phyloP scores from a whole-genome alignment of 1,140 invertebrate species.

The Drosophila simulans region DNA sequence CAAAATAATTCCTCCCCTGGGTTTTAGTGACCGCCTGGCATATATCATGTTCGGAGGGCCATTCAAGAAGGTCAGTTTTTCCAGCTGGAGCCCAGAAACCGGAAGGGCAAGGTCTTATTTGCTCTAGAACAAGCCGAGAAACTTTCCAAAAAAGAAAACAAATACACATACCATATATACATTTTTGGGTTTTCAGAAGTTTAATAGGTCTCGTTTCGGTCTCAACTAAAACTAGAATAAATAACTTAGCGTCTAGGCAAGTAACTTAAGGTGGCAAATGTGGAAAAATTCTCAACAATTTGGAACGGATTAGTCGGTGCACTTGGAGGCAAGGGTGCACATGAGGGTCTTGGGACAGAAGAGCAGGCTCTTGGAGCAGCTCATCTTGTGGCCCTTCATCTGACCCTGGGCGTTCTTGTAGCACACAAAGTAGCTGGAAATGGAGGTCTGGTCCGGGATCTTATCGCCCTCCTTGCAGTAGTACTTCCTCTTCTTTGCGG shows the following conservation, averaged over 20 bases:
- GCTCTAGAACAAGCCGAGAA: slow-evolving; percentile 44
- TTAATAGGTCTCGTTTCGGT: slow-evolving; percentile 43
- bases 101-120: slow-evolving; percentile 52
- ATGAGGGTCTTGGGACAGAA: slow-evolving; percentile 74
- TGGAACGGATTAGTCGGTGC: slow-evolving; percentile 45
- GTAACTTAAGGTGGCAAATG: slow-evolving; percentile 54
- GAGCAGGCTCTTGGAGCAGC: slow-evolving; percentile 74
- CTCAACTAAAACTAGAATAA: slow-evolving; percentile 68
- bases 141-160: slow-evolving; percentile 52
- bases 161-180: background rate
- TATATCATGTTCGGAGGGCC: slow-evolving; percentile 41
- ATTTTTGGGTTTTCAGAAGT: slow-evolving; percentile 21
- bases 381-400: slow-evolving; percentile 84
- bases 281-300: slow-evolving; percentile 49
- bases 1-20: slow-evolving; percentile 14
- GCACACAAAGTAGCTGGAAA: slow-evolving; percentile 81
- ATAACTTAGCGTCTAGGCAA: slow-evolving; percentile 58
- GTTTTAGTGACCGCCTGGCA: slow-evolving; percentile 47
- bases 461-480: slow-evolving; percentile 83
- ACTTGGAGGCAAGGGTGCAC: slow-evolving; percentile 77
- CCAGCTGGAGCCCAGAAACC: slow-evolving; percentile 21
- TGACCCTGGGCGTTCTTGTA: slow-evolving; percentile 76
- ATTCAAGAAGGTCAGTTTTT: slow-evolving; percentile 51
- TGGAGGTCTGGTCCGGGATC: slow-evolving; percentile 79
- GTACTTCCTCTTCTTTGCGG: slow-evolving; percentile 74